Evolutionary conservation across 2,113 vertebrate species (phyloP), one percentile per base, ranked within the genome.

Genomic region (Chinchilla lanigera): DNA sequence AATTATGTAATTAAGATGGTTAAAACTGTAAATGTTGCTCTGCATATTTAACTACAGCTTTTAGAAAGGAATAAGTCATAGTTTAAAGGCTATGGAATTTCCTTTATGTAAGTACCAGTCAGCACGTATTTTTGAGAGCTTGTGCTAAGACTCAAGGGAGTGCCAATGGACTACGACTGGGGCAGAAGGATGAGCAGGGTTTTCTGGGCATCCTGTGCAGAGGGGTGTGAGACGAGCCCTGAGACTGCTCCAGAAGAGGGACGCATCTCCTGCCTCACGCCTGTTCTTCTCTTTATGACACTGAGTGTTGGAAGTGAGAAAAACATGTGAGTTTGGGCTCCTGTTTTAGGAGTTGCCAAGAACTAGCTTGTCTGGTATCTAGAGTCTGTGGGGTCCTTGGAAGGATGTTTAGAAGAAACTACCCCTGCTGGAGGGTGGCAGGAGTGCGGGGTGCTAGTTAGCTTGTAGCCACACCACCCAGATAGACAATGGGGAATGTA

Each of bases 71-170:
- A 22, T 10, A 41, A 41, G 69, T 60, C 41, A 54, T 80, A 91
- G 80, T 81, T 89, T 50, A 86, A 60, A 92, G 61, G 50, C 84
- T 41, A 1, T 75, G 24, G 86, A 47, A 65, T 95, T 85, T 91
- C 84, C 47, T 92, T 84, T 63, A 47, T 94, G 33, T 41, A 88
- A 30, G 16, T 89, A 44, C 26, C 35, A 71, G 50, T 78, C 33
- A 63, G 77, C 77, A 94, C 28, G 17, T 90, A 28, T 73, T 93
- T 94, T 69, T 93, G 75, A 93, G 67, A 93, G 82, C 41, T 56
- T 61, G 17, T 60, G 88, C 12, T 56, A 63, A 52, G 69, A 41
- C 12, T 63, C 30, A 1, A 41, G 5, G 24, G 30, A 90, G 65
- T 9, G 2, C 77, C 67, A 58, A 17, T 73, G 52, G 33, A 69